These are phyloP conservation scores for Drosophila athabasca DNA, from an alignment of 1,140 invertebrate genomes.

Conservation along the genomic window DNA sequence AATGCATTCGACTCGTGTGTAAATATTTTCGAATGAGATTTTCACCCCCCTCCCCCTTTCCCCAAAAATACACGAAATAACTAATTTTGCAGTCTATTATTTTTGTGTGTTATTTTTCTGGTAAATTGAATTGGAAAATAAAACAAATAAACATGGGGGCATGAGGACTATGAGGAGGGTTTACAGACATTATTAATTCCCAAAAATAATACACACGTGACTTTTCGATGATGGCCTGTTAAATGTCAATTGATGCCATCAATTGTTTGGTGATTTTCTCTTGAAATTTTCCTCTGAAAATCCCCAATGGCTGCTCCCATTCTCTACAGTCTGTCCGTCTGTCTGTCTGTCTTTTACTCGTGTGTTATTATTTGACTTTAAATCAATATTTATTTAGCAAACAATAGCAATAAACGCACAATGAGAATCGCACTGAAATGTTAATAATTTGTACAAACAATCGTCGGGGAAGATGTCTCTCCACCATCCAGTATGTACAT, in stretches of 20 bases:
- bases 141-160: constrained; percentile 37
- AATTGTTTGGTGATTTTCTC: constrained; percentile 27
- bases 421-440: constrained; percentile 70
- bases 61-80: constrained; percentile 47
- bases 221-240: constrained; percentile 34
- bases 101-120: constrained; percentile 46
- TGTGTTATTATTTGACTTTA: constrained; percentile 36
- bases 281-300: background rate
- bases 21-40: constrained; percentile 46
- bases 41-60: background rate
- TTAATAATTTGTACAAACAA: constrained; percentile 73
- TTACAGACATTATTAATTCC: constrained; percentile 43
- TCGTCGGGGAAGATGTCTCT: constrained; percentile 3
- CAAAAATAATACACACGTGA: constrained; percentile 56
- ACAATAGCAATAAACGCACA: constrained; percentile 57
- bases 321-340: background rate
- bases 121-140: constrained; percentile 56
- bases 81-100: constrained; percentile 51
- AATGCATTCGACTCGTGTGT: constrained; percentile 51
- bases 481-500: too few relatives aligned
- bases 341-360: background rate
- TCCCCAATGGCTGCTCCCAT: background rate
- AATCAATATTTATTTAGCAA: constrained; percentile 64
- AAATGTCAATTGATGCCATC: constrained; percentile 39
- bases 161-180: too few relatives aligned